Base-by-base conservation (phyloP, 2,113 vertebrate species). In the Marmota monax region DNA sequence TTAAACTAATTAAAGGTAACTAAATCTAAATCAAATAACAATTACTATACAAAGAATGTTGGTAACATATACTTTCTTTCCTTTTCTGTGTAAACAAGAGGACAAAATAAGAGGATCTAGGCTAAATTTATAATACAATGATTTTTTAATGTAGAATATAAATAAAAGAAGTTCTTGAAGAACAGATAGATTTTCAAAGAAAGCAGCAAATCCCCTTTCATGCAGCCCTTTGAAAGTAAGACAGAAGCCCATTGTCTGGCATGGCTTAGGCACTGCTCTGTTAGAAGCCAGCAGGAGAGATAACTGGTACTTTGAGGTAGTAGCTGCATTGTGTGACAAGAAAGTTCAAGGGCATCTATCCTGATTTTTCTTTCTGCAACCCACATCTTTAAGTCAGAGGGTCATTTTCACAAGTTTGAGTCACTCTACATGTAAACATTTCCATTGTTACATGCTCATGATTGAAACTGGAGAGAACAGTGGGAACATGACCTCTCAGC, bases 1-100 rank as follows among this genome's bases (percentile, higher is more conserved):
- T 77, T 96, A 97, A 98, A 95, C 86, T 84, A 74, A 97, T 94
- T 97, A 58, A 56, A 72, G n/a, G 69, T 73, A 56, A 48, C n/a
- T 51, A 73, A 39, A 32, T 87, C n/a, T 88, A 74, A 51, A 70
- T 11, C 32, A 96, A 93, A 77, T 82, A 88, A 87, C 14, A 22
- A 84, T 70, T 80, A 87, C 11, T 82, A 79, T 4, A 61, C 96
- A 94, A 85, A 92, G 1, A 85, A 9, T 69, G 7, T 61, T 58
- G 22, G 32, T n/a, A 69, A 79, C 12, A 63, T 77, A 67, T 27
- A 58, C 29, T 92, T 58, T 96, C 39, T 96, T 88, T 73, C 20
- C 34, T 94, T 94, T 87, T 88, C 51, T 76, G 5, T 34, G 39
- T 63, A 63, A 63, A 61, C 22, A 61, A 23, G 22, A 84, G 12